A percentile compares a stretch with the other conserved stretches of the same genome.
Evolutionary conservation across 2,113 vertebrate genomes (phyloP).

Genomic region (Strigops habroptila): DNA sequence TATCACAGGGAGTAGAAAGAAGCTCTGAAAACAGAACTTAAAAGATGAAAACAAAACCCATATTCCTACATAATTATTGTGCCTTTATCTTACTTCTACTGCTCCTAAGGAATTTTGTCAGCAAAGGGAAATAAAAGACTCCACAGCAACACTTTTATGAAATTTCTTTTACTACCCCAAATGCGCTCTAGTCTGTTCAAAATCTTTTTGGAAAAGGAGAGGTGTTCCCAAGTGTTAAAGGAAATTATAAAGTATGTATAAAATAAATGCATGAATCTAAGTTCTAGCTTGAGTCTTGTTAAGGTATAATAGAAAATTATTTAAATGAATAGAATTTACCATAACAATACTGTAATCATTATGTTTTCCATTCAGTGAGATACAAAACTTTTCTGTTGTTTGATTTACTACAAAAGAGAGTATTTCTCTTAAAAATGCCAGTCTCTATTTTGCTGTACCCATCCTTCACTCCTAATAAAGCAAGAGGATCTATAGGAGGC

Average conservation of each 20-base stretch:
- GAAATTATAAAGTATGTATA: not conserved
- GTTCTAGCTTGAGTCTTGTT: not conserved
- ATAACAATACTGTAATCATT: not conserved
- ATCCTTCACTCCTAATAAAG: not conserved
- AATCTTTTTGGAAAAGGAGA: not conserved
- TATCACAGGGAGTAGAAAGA: not conserved
- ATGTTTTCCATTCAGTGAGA: not conserved
- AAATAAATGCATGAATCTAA: not conserved
- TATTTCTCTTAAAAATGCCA: not conserved
- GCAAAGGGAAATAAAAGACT: not conserved
- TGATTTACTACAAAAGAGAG: not conserved
- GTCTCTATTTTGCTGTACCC: not conserved
- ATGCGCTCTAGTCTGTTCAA: not conserved
- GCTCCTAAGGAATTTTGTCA: not conserved
- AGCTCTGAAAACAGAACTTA: not conserved
- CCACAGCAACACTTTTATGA: not conserved
- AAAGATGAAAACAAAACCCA: not conserved
- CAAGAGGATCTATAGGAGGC: not conserved
- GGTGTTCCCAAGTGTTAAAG: not conserved
- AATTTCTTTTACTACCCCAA: not conserved
- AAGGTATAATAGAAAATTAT: not conserved
- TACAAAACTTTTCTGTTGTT: not conserved
- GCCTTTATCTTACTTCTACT: not conserved
- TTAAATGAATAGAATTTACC: not conserved
- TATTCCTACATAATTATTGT: not conserved